Base-by-base conservation (phyloP, 1,140 invertebrate genomes). In the Nasonia longicornis region DNA sequence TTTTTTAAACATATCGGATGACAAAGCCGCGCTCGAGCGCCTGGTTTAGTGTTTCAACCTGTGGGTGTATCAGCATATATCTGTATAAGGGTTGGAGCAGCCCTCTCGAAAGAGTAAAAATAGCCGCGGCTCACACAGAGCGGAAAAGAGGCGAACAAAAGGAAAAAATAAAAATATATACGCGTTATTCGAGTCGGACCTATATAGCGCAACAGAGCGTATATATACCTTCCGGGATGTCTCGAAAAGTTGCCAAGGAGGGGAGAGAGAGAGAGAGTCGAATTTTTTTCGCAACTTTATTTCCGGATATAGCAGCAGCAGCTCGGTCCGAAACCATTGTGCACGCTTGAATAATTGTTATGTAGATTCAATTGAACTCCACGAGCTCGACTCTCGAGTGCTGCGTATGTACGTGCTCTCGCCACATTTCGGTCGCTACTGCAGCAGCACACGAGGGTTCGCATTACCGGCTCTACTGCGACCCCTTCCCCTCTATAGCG, bases 341-440 rank as follows among this genome's bases (percentile, higher is more conserved):
- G 74, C 76, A 81, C 52, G 79, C 72, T 81, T 80, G 82, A 83
- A 83, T 83, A 81, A 83, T 83, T 78, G 79, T 81, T 83, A 83
- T 83, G 82, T 81, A 83, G 77, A 83, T 83, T 81, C 79, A 83
- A 83, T 83, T 81, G 74, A 83, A 83, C 52, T 14, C 48, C 82
- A 78, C 80, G 66, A 83, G 72, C 42, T 80, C 69, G 73, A 78
- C 48, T 64, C 70, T 66, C 70, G 78, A 20, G 38, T 29, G 31
- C n/a, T 31, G 16, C 16, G 20, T 58, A 26, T 35, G 20, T 38
- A 63, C 48, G 52, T 64, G 52, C n/a, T 12, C 75, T 3, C 63
- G 58, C 20, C 63, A 14, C 70, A 26, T 66, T 77, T 66, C 20
- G 16, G 29, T 26, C 67, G 67, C 22, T 64, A 16, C 8, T 14